Percentiles rank a stretch among this genome's conserved stretches.
Conservation (phyloP, 1,140 invertebrate species). For the Nixonia krombeini region DNA sequence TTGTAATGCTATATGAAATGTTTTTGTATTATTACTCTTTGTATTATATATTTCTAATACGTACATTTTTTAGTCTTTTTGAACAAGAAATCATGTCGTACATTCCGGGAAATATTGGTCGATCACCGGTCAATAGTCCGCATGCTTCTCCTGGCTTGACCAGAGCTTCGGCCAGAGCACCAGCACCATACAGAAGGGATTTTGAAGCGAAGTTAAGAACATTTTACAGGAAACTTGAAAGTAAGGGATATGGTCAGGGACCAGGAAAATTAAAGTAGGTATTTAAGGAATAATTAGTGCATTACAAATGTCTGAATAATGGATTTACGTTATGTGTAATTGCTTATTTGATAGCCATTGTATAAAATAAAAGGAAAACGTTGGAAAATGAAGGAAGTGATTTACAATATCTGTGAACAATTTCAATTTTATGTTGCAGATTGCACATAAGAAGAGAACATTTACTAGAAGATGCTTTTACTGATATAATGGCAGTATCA, state of each 20-base stretch:
- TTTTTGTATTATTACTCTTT: neutral
- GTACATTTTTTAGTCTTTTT: constrained; percentile 83
- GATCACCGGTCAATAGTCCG: constrained; percentile 82
- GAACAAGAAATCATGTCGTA: constrained; percentile 99
- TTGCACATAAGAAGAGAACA: constrained; percentile 93
- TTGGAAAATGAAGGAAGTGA: no score
- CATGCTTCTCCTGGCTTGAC: constrained; percentile 84
- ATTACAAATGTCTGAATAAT: neutral
- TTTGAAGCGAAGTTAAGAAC: constrained; percentile 96
- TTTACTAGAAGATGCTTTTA: constrained; percentile 95
- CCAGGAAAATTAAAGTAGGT: constrained; percentile 95
- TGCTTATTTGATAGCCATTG: no score
- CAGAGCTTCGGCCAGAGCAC: constrained; percentile 82
- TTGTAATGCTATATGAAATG: no score
- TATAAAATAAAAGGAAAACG: no score
- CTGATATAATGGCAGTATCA: constrained; percentile 95
- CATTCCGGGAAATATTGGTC: constrained; percentile 83
- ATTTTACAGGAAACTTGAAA: constrained; percentile 95
- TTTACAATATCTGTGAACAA: no score
- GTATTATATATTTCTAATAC: constrained; percentile 1
- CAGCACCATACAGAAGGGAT: constrained; percentile 90
- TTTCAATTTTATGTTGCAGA: no score
- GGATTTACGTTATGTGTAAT: no score
- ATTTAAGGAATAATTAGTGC: neutral
- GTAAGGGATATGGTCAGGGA: constrained; percentile 96